Base-by-base conservation (phyloP, 2,113 vertebrate genomes). In the Geococcyx californianus region DNA sequence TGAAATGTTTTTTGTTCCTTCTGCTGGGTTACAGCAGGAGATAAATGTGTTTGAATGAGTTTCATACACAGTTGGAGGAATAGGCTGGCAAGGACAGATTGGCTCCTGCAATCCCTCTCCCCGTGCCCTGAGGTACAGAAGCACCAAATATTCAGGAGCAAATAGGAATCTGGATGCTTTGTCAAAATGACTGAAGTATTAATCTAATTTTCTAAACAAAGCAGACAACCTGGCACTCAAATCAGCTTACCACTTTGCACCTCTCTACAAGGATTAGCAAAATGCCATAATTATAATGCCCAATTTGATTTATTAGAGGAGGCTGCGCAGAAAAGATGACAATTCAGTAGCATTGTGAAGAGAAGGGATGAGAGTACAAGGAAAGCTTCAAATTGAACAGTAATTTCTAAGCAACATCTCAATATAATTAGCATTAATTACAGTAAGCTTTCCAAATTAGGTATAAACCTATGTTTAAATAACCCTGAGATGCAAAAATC, bases 141-240 rank as follows among this genome's bases (percentile, higher is more conserved):
- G 25, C 10, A 76, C 66, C 64, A 73, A 90, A 81, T 68, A 89
- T 58, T 74, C 58, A 56, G 81, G 44, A 90, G 55, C 54, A 87
- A 54, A 79, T 1, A 63, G 31, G 42, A 87, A 92, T 77, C 34
- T 77, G 77, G 78, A 70, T 44, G 78, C 88, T 96, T 85, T 87
- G 91, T 94, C 87, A 76, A 73, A 95, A 73, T 54, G 20, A 95
- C 40, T 63, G 95, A 94, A 91, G 70, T 63, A 90, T 77, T 96
- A 92, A 93, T 89, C 81, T 96, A 80, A 94, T 97, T 97, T 93
- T 92, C 89, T 87, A 95, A 96, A 96, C 81, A 96, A 97, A 97
- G 94, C 84, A 95, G 95, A 95, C 90, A 96, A 97, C 95, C 94
- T 95, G 91, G 91, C 94, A 95, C 78, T 93, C 89, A 87, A 87